phyloP scores from a whole-genome alignment of 2,888 invertebrate species.

The Pogonocherus hispidulus region DNA sequence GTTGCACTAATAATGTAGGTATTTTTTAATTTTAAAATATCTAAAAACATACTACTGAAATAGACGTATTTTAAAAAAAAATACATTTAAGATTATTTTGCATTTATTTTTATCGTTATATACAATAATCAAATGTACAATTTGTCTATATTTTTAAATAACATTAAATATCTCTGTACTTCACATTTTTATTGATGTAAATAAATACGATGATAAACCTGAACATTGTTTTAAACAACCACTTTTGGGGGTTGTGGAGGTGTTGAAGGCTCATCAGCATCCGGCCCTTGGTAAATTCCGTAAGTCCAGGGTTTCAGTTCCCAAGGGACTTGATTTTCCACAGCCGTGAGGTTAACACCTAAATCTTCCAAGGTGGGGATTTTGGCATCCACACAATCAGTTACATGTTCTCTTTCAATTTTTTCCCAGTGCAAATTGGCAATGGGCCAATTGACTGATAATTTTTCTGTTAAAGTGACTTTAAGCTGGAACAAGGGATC shows the following conservation, averaged over 20 bases:
- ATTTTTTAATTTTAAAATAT: too few relatives aligned
- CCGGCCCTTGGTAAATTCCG: slow-evolving; percentile 80
- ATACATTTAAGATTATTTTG: background rate
- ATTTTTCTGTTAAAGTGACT: slow-evolving; percentile 73
- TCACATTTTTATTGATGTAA: slow-evolving; percentile 21
- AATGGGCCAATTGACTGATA: slow-evolving; percentile 78
- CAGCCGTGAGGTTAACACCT: slow-evolving; percentile 80
- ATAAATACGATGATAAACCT: slow-evolving; percentile 11
- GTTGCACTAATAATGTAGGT: too few relatives aligned
- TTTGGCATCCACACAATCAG: slow-evolving; percentile 76
- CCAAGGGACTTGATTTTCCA: slow-evolving; percentile 89
- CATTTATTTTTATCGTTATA: background rate
- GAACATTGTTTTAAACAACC: slow-evolving; percentile 28
- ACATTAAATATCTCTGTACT: background rate
- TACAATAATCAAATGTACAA: slow-evolving; percentile 6
- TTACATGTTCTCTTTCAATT: slow-evolving; percentile 85
- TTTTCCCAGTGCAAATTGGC: slow-evolving; percentile 83
- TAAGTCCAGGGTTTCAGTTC: slow-evolving; percentile 81
- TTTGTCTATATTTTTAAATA: background rate
- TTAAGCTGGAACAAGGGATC: slow-evolving; percentile 79
- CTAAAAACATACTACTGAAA: too few relatives aligned
- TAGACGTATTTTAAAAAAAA: too few relatives aligned
- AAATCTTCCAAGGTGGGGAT: slow-evolving; percentile 90
- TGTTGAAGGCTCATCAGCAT: slow-evolving; percentile 81
- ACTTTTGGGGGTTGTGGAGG: slow-evolving; percentile 75